phyloP scores from a whole-genome alignment of 2,888 invertebrate genomes.

The Gisinianus flammeolus region DNA sequence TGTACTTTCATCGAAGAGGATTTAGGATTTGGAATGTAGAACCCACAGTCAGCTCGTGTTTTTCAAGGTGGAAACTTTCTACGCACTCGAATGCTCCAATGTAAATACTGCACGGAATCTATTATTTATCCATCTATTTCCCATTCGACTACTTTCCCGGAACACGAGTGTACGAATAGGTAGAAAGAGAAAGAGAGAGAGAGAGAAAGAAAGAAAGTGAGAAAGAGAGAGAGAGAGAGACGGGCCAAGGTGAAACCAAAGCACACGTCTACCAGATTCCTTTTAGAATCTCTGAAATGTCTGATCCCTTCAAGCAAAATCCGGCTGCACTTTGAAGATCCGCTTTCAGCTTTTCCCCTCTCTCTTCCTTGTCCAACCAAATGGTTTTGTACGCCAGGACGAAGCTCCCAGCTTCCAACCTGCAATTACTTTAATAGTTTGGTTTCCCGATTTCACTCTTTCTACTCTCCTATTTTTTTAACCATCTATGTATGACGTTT shows the following conservation, averaged over 20 bases:
- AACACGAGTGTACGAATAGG: background rate
- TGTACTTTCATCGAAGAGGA: too few species aligned
- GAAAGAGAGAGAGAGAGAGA: background rate
- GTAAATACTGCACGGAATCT: constrained; percentile 2
- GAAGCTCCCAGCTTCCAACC: background rate
- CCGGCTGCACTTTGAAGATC: constrained; percentile 25
- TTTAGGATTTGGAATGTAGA: too few species aligned
- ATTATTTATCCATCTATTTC: constrained; percentile 15
- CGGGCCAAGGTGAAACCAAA: background rate
- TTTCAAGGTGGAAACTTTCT: too few species aligned
- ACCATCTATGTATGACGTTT: too few species aligned
- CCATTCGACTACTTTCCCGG: background rate
- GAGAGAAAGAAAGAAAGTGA: background rate
- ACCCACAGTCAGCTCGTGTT: too few species aligned
- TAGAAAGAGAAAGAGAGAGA: background rate
- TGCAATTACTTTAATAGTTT: constrained; percentile 15
- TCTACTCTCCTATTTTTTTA: background rate
- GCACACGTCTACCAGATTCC: background rate
- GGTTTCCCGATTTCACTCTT: constrained; percentile 1
- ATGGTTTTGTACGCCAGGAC: background rate
- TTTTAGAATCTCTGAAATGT: background rate
- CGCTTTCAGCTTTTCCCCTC: constrained; percentile 5
- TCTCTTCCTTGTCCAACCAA: background rate
- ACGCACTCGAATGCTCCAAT: too few species aligned
- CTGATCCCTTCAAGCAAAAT: constrained; percentile 18